Conservation (phyloP, 1,140 invertebrate genomes). For the Bombus impatiens region DNA sequence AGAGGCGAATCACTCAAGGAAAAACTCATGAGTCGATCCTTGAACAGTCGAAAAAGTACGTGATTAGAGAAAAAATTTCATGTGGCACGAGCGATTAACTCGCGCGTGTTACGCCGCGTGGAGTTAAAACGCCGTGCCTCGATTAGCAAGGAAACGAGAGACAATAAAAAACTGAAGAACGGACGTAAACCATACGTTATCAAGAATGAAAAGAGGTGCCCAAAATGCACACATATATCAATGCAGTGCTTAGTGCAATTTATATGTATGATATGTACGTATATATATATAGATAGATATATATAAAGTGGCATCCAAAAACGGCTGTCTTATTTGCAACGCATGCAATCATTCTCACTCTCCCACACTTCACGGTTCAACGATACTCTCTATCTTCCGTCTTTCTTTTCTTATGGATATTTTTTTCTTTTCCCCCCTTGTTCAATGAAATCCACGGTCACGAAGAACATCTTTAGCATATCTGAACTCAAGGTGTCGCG, state of each 20-base stretch:
- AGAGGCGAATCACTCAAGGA: slow-evolving; percentile 52
- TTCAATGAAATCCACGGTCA: slow-evolving; percentile 19
- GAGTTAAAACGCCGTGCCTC: slow-evolving; percentile 46
- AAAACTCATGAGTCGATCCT: slow-evolving; percentile 72
- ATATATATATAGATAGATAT: slow-evolving; percentile 76
- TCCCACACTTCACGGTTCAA: slow-evolving; percentile 78
- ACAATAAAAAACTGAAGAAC: slow-evolving; percentile 76
- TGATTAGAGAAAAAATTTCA: slow-evolving; percentile 71
- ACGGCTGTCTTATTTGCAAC: slow-evolving; percentile 81
- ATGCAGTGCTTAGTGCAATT: slow-evolving; percentile 83
- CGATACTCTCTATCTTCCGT: slow-evolving; percentile 57
- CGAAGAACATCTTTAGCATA: slow-evolving; percentile 15
- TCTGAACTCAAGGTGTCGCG: slow-evolving; percentile 56
- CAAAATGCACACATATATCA: slow-evolving; percentile 83
- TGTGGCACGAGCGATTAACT: slow-evolving; percentile 50
- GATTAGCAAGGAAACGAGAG: slow-evolving; percentile 65
- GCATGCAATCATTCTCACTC: slow-evolving; percentile 83
- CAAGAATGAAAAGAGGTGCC: slow-evolving; percentile 81
- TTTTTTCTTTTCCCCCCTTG: slow-evolving; percentile 13
- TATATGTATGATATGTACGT: slow-evolving; percentile 80
- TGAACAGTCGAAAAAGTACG: slow-evolving; percentile 77
- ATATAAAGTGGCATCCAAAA: slow-evolving; percentile 82
- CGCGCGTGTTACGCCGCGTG: slow-evolving; percentile 11
- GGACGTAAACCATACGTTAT: slow-evolving; percentile 80
- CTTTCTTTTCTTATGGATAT: slow-evolving; percentile 38